Base-by-base conservation (phyloP, 2,797 vertebrate species). In the Rallus crepitans region DNA sequence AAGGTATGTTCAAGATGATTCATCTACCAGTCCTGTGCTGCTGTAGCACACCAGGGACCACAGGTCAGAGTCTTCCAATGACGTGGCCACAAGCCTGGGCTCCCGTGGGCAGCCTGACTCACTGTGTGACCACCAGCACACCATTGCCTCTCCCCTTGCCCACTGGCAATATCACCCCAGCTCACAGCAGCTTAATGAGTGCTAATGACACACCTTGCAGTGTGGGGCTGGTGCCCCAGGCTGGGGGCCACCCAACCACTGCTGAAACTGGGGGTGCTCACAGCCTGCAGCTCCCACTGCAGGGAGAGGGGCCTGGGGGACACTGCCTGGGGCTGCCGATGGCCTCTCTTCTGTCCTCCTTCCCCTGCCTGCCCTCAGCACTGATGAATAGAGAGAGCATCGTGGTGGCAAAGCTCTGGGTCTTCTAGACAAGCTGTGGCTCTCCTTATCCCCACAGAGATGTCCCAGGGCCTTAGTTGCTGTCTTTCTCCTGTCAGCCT, bases 361-460 rank as follows among this genome's bases (percentile, higher is more conserved):
- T 33, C 50, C 24, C 21, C 16, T 9, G 5, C 37, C 28, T 23
- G 4, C 27, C 39, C 30, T n/a, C 80, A n/a, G 69, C 31, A 24
- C 15, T 1, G 9, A 15, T 27, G 52, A 31, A 8, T 17, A 28
- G 39, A 31, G 1, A 25, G 19, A 72, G 65, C 72, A 50, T 12
- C 5, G 5, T 5, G 15, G 50, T 64, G 76, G 50, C 24, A 45
- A 45, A 75, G 30, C 69, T 35, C 59, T 0, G 1, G 56, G 18
- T 3, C 87, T 57, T 30, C 42, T 35, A 15, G 56, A 28, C 0
- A 0, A 37, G 23, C n/a, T 28, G 15, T 8, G 28, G 12, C 35
- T 80, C 52, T 64, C 57, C 31, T 83, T 39, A 25, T 55, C 57
- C 13, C 35, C 25, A 9, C 1, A 1, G 28, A 52, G 52, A 4